These are phyloP conservation scores for Tinea semifulvella DNA, from an alignment of 2,888 invertebrate species.

Conservation along the genomic window DNA sequence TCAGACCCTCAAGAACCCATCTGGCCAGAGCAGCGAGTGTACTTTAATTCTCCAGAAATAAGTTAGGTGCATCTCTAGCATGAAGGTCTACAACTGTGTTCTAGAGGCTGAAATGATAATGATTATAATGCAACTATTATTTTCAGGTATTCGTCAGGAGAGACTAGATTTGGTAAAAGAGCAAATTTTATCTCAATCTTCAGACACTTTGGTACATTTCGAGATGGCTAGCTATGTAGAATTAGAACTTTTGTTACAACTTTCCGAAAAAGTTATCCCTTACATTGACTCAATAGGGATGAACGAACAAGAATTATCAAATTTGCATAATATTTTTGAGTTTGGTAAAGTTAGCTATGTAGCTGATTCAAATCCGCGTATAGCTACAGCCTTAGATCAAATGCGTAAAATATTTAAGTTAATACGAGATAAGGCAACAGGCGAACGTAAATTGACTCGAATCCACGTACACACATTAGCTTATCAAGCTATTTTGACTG, in stretches of 20 bases:
- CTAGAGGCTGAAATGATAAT: too few species aligned
- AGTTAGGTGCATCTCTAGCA: too few species aligned
- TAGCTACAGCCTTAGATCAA: slow-evolving; percentile 82
- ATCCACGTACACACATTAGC: slow-evolving; percentile 88
- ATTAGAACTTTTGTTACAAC: slow-evolving; percentile 70
- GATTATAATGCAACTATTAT: too few species aligned
- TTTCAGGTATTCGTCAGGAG: slow-evolving; percentile 69
- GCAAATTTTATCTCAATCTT: slow-evolving; percentile 70
- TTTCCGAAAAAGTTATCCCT: slow-evolving; percentile 74
- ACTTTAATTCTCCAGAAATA: too few species aligned
- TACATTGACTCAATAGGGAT: slow-evolving; percentile 84
- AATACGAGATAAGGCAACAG: slow-evolving; percentile 53
- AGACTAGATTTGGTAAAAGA: slow-evolving; percentile 71
- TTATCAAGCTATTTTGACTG: slow-evolving; percentile 84
- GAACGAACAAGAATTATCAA: slow-evolving; percentile 89
- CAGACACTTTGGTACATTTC: slow-evolving; percentile 76
- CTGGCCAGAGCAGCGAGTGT: too few species aligned
- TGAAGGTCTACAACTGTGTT: too few species aligned
- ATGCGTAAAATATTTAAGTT: slow-evolving; percentile 75
- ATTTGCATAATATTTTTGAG: slow-evolving; percentile 74
- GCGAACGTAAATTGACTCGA: slow-evolving; percentile 69
- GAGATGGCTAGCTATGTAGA: slow-evolving; percentile 90
- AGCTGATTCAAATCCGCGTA: slow-evolving; percentile 80
- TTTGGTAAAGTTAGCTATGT: slow-evolving; percentile 77
- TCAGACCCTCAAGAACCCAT: too few species aligned